Percentiles rank a stretch among this genome's conserved stretches.
phyloP scores from a whole-genome alignment of 2,888 invertebrate species.

The Dicycla oo region DNA sequence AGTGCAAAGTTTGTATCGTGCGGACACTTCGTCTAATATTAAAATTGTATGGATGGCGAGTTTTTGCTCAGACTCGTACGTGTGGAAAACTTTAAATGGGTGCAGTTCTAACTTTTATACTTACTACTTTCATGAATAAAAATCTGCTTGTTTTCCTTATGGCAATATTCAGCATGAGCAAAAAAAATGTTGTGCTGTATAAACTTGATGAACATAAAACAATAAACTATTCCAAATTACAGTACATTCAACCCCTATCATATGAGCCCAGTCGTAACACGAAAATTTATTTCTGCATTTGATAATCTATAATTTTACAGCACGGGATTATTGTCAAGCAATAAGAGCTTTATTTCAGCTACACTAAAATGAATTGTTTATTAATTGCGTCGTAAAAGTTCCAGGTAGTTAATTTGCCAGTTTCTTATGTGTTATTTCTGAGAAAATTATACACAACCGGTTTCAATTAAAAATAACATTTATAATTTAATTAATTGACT shows the following conservation, averaged over 20 bases:
- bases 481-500: slow-evolving; percentile 41
- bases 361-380: slow-evolving; percentile 76
- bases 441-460: slow-evolving; percentile 32
- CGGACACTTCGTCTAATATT: slow-evolving; percentile 78
- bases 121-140: slow-evolving; percentile 18
- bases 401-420: slow-evolving; percentile 61
- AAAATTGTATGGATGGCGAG: slow-evolving; percentile 69
- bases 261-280: slow-evolving; percentile 70
- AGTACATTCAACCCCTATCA: slow-evolving; percentile 68
- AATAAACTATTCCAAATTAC: slow-evolving; percentile 13
- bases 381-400: slow-evolving; percentile 76
- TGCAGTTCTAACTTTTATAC: slow-evolving; percentile 40
- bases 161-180: not conserved
- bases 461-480: slow-evolving; percentile 33
- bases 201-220: slow-evolving; percentile 4
- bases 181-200: not conserved
- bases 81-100: slow-evolving; percentile 62
- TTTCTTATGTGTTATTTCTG: slow-evolving; percentile 51
- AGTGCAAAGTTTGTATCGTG: slow-evolving; percentile 76
- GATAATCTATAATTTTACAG: slow-evolving; percentile 74
- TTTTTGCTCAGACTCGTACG: slow-evolving; percentile 41
- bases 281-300: slow-evolving; percentile 70
- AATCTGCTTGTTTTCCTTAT: slow-evolving; percentile 8
- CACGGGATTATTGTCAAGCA: slow-evolving; percentile 74
- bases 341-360: slow-evolving; percentile 76